Base-by-base conservation (phyloP, 2,888 invertebrate genomes). In the Andrena camellia region DNA sequence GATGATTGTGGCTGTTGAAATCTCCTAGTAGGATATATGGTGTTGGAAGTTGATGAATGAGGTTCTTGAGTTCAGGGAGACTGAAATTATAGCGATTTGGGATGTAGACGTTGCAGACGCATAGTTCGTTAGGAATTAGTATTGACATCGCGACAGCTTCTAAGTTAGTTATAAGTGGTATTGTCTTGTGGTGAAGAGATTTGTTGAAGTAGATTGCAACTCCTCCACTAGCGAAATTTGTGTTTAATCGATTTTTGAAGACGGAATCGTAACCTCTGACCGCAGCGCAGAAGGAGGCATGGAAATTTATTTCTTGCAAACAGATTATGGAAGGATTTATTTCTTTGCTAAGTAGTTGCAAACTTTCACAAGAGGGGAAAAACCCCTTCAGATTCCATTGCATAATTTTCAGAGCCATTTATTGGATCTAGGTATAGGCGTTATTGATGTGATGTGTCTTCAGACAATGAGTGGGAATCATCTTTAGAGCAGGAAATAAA, bases 21-120 rank as follows among this genome's bases (percentile, higher is more conserved):
- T 90, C 88, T 8, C 89, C 89, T n/a, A 88, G 35, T 4, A 89
- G 74, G 4, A 89, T 57, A n/a, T 78, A 77, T 2, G 88, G 88
- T 54, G 72, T 73, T 3, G 88, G 87, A n/a, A 90, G 67, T 77
- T 90, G 85, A 10, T 3, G 8, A 23, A 57, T 20, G 2, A 57
- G 57, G 2, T 57, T 23, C 20, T 20, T 23, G 20, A 57, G 20
- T 57, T 57, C 8, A 4, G 1, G 2, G 1, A 10, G 4, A 10
- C 23, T 8, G 1, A 57, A 23, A 0, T 1, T 4, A 23, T 26
- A 23, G 23, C 57, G 20, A 0, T 23, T 23, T 4, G 57, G 57
- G 23, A 57, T 57, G 57, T 57, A 57, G 20, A 57, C 26, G 26
- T 26, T 57, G 1, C 57, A 57, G 10, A 57, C 1, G 4, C 10